Conservation (phyloP, 2,113 vertebrate species). For the Origma solitaria region DNA sequence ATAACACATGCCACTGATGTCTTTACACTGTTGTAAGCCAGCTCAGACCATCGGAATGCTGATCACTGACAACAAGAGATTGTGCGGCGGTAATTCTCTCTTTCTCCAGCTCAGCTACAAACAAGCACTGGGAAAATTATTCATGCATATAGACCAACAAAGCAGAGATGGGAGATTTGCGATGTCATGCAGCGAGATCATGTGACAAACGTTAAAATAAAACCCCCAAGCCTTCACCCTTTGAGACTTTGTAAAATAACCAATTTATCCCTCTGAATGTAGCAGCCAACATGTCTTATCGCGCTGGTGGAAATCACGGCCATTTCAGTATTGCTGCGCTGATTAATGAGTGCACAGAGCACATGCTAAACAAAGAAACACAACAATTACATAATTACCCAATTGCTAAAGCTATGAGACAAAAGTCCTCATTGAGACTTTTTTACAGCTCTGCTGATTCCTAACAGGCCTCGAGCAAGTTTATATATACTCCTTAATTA, state of each 20-base stretch:
- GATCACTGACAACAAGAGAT: conserved; percentile 71
- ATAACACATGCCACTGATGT: conserved; percentile 89
- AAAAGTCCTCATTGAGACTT: not conserved
- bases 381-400: not conserved
- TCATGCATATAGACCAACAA: conserved; percentile 72
- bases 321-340: not conserved
- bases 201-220: conserved; percentile 54
- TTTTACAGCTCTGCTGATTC: not conserved
- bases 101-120: conserved; percentile 58
- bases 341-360: not conserved
- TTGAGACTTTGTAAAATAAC: conserved; percentile 57
- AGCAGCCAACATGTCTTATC: not conserved
- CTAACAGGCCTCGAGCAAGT: not conserved
- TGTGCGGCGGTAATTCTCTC: conserved; percentile 58
- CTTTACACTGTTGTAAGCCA: conserved; percentile 81
- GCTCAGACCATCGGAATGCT: conserved; percentile 80
- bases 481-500: not conserved
- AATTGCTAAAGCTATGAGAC: not conserved
- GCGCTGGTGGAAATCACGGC: not conserved
- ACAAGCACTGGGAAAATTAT: conserved; percentile 79
- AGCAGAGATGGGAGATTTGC: conserved; percentile 67
- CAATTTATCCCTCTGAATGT: conserved; percentile 28
- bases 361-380: not conserved
- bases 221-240: conserved; percentile 12
- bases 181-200: conserved; percentile 68